Evolutionary conservation across 2,113 vertebrate species (phyloP).

Genomic region (Oreochromis aureus): DNA sequence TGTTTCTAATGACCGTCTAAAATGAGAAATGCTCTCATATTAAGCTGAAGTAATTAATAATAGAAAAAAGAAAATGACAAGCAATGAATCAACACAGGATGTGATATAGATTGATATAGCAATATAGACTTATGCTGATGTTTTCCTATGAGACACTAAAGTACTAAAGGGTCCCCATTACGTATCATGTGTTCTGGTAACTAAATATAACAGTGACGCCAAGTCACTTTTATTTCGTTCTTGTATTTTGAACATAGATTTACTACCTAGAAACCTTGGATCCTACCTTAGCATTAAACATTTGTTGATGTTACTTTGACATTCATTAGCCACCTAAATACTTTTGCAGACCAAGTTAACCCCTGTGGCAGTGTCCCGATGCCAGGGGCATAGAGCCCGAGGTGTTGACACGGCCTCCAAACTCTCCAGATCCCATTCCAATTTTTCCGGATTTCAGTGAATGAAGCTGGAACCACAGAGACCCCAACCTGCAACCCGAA

Average conservation of each 20-base stretch:
- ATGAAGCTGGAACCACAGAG: background rate
- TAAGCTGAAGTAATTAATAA: conserved; percentile 62
- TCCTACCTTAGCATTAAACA: background rate
- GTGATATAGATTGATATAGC: background rate
- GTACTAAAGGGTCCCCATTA: background rate
- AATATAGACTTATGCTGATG: conserved; percentile 55
- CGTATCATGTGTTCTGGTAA: background rate
- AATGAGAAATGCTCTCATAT: conserved; percentile 61
- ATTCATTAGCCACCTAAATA: background rate
- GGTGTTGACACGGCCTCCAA: background rate
- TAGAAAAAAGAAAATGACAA: conserved; percentile 38
- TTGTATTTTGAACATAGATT: background rate
- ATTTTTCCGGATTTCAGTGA: background rate
- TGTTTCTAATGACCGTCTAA: conserved; percentile 64
- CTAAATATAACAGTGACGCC: background rate
- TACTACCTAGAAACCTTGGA: background rate
- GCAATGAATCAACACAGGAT: conserved; percentile 20
- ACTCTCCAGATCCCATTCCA: background rate
- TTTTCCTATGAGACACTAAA: conserved; percentile 15
- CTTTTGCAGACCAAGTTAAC: background rate
- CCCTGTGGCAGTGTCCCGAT: background rate
- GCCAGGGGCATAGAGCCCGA: background rate
- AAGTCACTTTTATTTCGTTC: background rate
- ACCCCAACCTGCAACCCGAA: background rate
- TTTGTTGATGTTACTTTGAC: background rate